phyloP scores from a whole-genome alignment of 2,113 vertebrate species.

The Perca schrenkii region DNA sequence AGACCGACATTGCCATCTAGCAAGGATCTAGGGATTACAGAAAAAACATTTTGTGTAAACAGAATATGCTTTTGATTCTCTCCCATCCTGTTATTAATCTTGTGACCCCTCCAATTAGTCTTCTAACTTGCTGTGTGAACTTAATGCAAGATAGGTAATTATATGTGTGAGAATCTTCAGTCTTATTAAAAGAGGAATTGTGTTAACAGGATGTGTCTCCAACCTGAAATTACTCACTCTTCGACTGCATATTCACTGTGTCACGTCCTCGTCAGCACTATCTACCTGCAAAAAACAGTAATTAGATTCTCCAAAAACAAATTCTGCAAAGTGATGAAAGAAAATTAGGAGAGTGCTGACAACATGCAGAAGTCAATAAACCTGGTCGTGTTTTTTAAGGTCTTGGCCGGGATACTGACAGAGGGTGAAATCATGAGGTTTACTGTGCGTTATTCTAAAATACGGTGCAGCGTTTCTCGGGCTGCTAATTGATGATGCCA shows the following conservation, averaged over 20 bases:
- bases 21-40: background rate
- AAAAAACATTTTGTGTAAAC: background rate
- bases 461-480: conserved; percentile 6
- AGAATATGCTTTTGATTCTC: background rate
- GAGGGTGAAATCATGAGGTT: background rate
- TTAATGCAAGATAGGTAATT: background rate
- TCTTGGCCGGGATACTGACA: background rate
- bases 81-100: too few relatives aligned
- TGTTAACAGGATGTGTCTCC: background rate
- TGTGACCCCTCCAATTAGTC: too few relatives aligned
- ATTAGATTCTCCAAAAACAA: conserved; percentile 13
- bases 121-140: background rate
- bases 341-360: background rate
- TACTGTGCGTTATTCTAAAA: conserved; percentile 8
- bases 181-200: background rate
- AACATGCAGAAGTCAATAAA: conserved; percentile 24
- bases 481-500: conserved; percentile 32
- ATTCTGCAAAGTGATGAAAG: conserved; percentile 8
- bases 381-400: background rate
- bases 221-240: background rate
- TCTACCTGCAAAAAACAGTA: conserved; percentile 13
- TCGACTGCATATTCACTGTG: background rate
- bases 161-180: background rate
- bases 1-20: background rate
- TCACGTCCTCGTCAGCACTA: background rate